Evolutionary conservation across 2,113 vertebrate genomes (phyloP).

Genomic region (Oenanthe melanoleuca): DNA sequence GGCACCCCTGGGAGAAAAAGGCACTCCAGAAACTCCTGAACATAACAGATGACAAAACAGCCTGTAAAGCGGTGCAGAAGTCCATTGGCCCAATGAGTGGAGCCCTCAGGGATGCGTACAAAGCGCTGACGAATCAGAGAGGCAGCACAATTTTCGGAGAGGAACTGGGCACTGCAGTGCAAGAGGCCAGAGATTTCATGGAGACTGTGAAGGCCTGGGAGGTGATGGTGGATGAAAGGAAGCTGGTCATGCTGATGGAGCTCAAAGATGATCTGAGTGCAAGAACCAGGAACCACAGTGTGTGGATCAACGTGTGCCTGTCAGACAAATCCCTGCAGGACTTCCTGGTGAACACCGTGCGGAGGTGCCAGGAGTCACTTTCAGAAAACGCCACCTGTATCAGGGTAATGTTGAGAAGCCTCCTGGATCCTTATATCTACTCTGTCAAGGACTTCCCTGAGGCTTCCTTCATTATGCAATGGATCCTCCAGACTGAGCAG

Average conservation of each 20-base stretch:
- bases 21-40: constrained; percentile 24
- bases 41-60: neutral
- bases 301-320: too few species aligned
- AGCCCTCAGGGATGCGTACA: constrained; percentile 11
- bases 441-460: too few species aligned
- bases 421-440: too few species aligned
- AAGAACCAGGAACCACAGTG: too few species aligned
- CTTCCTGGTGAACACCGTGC: too few species aligned
- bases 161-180: neutral
- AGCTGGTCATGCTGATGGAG: neutral
- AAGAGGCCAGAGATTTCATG: constrained; percentile 38
- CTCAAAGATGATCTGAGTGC: too few species aligned
- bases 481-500: too few species aligned
- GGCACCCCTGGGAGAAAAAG: neutral
- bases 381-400: too few species aligned
- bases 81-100: neutral
- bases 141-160: neutral
- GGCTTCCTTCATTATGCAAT: too few species aligned
- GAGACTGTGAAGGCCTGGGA: constrained; percentile 36
- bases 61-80: neutral
- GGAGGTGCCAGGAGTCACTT: too few species aligned
- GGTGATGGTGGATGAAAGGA: neutral
- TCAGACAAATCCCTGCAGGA: too few species aligned
- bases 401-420: too few species aligned
- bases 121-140: neutral